Evolutionary conservation across 1,140 invertebrate genomes (phyloP).

Genomic region (Trypoxylus dichotomus): DNA sequence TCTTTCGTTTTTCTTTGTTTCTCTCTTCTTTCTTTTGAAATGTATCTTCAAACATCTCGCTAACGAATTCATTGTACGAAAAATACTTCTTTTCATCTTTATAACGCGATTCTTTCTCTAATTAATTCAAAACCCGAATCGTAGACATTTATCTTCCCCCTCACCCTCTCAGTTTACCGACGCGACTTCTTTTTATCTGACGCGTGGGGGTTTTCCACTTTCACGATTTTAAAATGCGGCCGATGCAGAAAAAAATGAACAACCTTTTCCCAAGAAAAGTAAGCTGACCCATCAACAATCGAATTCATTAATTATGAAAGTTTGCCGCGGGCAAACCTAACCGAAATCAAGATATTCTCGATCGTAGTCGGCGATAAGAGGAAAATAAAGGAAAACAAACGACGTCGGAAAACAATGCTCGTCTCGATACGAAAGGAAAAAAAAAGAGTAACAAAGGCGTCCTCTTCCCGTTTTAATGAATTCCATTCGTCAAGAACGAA

Average conservation of each 20-base stretch:
- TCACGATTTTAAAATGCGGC: background rate
- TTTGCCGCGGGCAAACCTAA: background rate
- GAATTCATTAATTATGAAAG: constrained; percentile 25
- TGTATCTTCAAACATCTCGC: no score
- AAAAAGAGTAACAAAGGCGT: background rate
- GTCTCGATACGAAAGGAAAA: background rate
- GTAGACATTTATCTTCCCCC: background rate
- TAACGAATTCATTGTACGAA: background rate
- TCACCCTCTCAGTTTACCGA: background rate
- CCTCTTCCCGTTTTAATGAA: background rate
- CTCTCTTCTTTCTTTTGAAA: no score
- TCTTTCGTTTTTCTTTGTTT: no score
- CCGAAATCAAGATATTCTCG: constrained; percentile 13
- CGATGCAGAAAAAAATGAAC: background rate
- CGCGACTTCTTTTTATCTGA: background rate
- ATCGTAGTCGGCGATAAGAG: background rate
- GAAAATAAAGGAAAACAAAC: constrained; percentile 20
- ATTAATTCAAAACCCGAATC: background rate
- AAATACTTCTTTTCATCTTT: background rate
- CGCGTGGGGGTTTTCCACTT: background rate
- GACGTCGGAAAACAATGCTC: constrained; percentile 5
- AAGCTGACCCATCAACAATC: constrained; percentile 18
- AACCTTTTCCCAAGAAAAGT: background rate
- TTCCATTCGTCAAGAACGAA: background rate
- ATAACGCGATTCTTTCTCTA: background rate